These are phyloP conservation scores for Eriosoma lanigerum DNA, from an alignment of 1,140 invertebrate genomes.

Conservation along the genomic window DNA sequence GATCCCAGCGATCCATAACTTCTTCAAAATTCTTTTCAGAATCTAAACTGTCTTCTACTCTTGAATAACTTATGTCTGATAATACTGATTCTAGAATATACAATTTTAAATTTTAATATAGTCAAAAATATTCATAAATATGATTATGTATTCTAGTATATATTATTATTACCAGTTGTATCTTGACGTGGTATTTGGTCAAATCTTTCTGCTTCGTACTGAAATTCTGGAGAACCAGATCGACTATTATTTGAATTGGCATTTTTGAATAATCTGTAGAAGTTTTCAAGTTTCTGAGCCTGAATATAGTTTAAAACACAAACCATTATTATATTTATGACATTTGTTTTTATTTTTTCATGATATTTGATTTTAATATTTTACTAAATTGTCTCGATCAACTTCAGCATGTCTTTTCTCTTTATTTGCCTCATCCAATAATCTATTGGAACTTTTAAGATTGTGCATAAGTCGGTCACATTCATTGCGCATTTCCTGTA, in stretches of 20 bases:
- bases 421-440: conserved; percentile 47
- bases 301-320: background rate
- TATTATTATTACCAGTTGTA: conserved; percentile 24
- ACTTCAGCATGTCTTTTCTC: conserved; percentile 35
- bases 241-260: conserved; percentile 16
- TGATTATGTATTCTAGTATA: background rate
- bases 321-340: background rate
- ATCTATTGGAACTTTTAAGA: conserved; percentile 34
- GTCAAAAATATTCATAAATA: background rate
- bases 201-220: conserved; percentile 25
- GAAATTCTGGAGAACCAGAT: background rate
- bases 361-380: background rate
- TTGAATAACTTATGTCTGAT: conserved; percentile 39
- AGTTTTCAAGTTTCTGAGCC: conserved; percentile 26
- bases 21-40: conserved; percentile 38
- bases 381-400: conserved; percentile 37
- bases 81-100: conserved; percentile 29
- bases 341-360: background rate
- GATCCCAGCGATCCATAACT: conserved; percentile 24
- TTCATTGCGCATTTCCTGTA: conserved; percentile 21
- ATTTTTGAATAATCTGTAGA: conserved; percentile 21
- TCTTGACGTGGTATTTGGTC: conserved; percentile 43
- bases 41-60: conserved; percentile 37
- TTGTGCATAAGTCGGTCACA: conserved; percentile 44
- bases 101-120: background rate